Evolutionary conservation across 2,888 invertebrate genomes (phyloP).

Genomic region (Diaprepes abbreviatus): DNA sequence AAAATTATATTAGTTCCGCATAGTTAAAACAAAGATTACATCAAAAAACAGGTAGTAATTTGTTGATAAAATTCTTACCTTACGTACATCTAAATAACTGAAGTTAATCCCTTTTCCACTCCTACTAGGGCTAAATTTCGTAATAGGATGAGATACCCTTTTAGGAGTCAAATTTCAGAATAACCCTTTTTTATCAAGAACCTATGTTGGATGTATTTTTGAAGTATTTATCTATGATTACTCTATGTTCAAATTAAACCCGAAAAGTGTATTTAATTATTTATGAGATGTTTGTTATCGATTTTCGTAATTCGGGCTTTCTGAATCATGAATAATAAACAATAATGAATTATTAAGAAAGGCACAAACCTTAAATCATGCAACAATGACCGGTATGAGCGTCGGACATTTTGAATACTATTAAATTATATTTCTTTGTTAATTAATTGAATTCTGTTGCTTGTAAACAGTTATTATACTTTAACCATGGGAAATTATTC

Average conservation of each 20-base stretch:
- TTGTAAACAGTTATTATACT: slow-evolving; percentile 37
- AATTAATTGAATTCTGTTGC: slow-evolving; percentile 19
- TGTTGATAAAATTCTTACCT: too few species aligned
- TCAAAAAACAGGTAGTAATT: too few species aligned
- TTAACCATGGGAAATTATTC: slow-evolving; percentile 40
- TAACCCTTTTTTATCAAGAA: too few species aligned
- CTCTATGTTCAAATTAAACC: not conserved
- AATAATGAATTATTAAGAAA: slow-evolving; percentile 11
- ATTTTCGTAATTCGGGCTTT: slow-evolving; percentile 8
- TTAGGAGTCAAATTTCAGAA: too few species aligned
- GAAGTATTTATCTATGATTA: too few species aligned
- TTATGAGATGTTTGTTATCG: slow-evolving; percentile 1
- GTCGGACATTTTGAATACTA: slow-evolving; percentile 10
- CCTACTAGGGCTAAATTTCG: too few species aligned
- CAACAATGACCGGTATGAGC: slow-evolving; percentile 1
- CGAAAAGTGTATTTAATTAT: not conserved
- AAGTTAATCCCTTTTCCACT: too few species aligned
- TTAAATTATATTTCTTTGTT: slow-evolving; percentile 20
- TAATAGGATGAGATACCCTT: too few species aligned
- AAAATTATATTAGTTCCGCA: not conserved
- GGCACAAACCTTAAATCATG: not conserved
- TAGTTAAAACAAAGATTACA: too few species aligned
- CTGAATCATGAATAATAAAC: slow-evolving; percentile 6
- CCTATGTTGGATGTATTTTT: too few species aligned
- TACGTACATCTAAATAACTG: too few species aligned